These are phyloP conservation scores for Notarius lentiginosus DNA, from an alignment of 2,113 vertebrate species.

Conservation along the genomic window DNA sequence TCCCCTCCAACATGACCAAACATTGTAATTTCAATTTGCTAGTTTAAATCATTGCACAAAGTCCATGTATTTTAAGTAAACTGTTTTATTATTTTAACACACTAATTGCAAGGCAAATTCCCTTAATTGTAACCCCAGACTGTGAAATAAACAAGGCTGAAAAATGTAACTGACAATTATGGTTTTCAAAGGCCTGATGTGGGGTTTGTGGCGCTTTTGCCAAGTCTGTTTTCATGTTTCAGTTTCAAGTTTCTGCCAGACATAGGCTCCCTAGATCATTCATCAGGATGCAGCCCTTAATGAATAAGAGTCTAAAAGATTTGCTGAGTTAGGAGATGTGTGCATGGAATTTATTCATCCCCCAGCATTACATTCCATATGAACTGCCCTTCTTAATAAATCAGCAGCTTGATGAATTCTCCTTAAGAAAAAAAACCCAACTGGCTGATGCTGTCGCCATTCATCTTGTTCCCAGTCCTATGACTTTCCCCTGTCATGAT, in stretches of 20 bases:
- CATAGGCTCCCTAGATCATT: slow-evolving; percentile 73
- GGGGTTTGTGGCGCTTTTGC: slow-evolving; percentile 75
- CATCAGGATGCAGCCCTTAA: slow-evolving; percentile 71
- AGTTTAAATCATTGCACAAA: slow-evolving; percentile 71
- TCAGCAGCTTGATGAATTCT: slow-evolving; percentile 61
- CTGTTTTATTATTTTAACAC: slow-evolving; percentile 81
- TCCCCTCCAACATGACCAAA: slow-evolving; percentile 65
- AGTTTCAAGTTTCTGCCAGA: slow-evolving; percentile 71
- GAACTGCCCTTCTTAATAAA: slow-evolving; percentile 64
- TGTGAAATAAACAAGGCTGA: slow-evolving; percentile 79
- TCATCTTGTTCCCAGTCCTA: slow-evolving; percentile 6
- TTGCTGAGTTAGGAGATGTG: slow-evolving; percentile 58
- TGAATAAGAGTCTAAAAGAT: slow-evolving; percentile 59
- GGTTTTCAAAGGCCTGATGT: slow-evolving; percentile 76
- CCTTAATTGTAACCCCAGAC: slow-evolving; percentile 78
- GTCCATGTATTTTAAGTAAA: slow-evolving; percentile 80
- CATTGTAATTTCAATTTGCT: slow-evolving; percentile 75
- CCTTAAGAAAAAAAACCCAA: slow-evolving; percentile 32
- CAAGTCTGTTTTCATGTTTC: slow-evolving; percentile 76
- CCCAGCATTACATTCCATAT: slow-evolving; percentile 62
- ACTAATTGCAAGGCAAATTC: slow-evolving; percentile 79
- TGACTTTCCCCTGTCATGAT: not conserved
- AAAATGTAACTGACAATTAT: slow-evolving; percentile 76
- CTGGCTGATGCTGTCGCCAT: slow-evolving; percentile 34
- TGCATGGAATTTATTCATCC: slow-evolving; percentile 59